Evolutionary conservation across 2,113 vertebrate genomes (phyloP).

Genomic region (Ginglymostoma cirratum): DNA sequence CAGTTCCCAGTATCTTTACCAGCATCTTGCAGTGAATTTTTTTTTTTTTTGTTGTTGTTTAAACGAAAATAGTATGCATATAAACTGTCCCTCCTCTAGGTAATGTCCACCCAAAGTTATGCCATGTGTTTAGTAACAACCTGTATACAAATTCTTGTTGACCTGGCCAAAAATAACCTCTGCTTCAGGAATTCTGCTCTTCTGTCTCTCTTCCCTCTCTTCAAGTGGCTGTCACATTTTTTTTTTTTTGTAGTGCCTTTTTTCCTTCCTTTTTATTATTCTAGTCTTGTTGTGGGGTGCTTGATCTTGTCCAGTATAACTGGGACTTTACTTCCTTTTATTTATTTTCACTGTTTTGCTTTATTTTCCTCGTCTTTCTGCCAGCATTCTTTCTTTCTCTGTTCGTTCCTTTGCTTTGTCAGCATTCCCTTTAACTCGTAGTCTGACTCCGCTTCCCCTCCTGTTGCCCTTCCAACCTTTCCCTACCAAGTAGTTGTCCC

Average conservation of each 20-base stretch:
- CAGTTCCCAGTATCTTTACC: background rate
- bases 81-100: constrained; percentile 15
- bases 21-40: constrained; percentile 18
- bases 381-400: background rate
- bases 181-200: constrained; percentile 12
- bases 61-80: background rate
- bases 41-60: background rate
- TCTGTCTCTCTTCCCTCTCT: background rate
- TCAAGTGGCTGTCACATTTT: background rate
- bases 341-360: background rate
- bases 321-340: background rate
- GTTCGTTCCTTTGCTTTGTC: background rate
- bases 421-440: constrained; percentile 31
- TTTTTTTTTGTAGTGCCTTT: background rate
- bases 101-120: constrained; percentile 7
- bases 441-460: constrained; percentile 36
- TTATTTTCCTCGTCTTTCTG: background rate
- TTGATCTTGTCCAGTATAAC: background rate
- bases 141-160: background rate
- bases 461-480: background rate
- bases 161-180: constrained; percentile 2
- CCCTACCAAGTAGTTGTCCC: background rate
- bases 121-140: background rate
- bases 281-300: constrained; percentile 12
- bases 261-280: background rate